Conservation (phyloP, 2,113 vertebrate species). For the Pachyramphus minor region DNA sequence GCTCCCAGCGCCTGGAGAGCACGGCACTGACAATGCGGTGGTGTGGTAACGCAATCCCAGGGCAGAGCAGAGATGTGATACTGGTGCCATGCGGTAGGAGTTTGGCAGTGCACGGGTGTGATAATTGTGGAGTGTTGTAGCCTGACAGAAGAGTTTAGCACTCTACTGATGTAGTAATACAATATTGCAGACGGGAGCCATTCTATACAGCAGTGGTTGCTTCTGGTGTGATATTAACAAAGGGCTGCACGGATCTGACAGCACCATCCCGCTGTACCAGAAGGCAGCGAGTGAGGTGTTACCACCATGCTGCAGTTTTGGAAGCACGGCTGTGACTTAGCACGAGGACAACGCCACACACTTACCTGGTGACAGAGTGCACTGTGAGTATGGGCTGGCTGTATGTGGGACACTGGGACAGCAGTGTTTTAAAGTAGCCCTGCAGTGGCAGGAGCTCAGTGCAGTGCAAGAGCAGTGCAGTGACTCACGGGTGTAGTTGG, state of each 20-base stretch:
- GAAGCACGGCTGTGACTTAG: not conserved
- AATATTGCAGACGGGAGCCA: not conserved
- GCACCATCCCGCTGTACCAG: not conserved
- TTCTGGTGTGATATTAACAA: not conserved
- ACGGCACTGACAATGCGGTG: not conserved
- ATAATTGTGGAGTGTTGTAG: not conserved
- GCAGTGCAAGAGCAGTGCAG: not conserved
- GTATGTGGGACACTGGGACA: not conserved
- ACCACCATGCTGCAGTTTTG: not conserved
- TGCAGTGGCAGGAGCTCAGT: not conserved
- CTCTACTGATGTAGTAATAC: constrained; percentile 24
- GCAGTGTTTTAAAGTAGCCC: not conserved
- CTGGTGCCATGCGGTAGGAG: constrained; percentile 3
- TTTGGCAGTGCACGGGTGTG: not conserved
- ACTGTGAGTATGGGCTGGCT: not conserved
- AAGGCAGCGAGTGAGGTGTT: not conserved
- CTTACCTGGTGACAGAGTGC: not conserved
- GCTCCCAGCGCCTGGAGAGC: not conserved
- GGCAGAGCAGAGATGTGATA: constrained; percentile 2
- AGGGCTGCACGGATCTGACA: not conserved
- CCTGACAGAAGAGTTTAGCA: constrained; percentile 8
- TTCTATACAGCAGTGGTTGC: not conserved
- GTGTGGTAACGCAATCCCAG: not conserved
- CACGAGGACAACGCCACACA: rapidly evolving
- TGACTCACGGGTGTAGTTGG: not conserved